These are phyloP conservation scores for Metopia argyrocephala DNA, from an alignment of 2,888 invertebrate genomes.

Conservation along the genomic window DNA sequence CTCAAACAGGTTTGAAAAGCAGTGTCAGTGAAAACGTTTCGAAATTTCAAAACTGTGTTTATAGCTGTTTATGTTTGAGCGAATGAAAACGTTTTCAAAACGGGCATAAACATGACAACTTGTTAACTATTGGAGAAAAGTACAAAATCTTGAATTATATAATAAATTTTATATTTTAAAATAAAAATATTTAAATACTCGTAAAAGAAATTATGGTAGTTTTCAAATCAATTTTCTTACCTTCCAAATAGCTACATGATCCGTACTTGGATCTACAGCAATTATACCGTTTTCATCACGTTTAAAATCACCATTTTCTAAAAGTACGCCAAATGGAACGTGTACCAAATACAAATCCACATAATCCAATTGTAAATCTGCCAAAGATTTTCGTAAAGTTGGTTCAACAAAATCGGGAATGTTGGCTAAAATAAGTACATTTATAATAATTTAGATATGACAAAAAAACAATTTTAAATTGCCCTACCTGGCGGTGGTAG, in stretches of 20 bases:
- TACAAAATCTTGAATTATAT: too few species aligned
- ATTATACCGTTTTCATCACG: conserved; percentile 83
- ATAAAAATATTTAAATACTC: conserved; percentile 17
- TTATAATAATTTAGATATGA: neutral
- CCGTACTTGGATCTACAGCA: conserved; percentile 82
- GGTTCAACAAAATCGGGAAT: conserved; percentile 83
- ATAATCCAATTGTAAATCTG: conserved; percentile 87
- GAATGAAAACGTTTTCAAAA: too few species aligned
- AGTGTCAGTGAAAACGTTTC: too few species aligned
- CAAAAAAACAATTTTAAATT: neutral
- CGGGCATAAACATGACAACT: too few species aligned
- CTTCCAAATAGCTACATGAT: conserved; percentile 88
- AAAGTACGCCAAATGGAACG: conserved; percentile 84
- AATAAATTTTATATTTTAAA: too few species aligned
- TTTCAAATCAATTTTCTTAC: conserved; percentile 74
- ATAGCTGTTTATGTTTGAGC: too few species aligned
- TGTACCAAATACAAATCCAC: conserved; percentile 91
- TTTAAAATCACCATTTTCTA: conserved; percentile 83
- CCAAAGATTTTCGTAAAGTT: conserved; percentile 83
- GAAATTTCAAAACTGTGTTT: too few species aligned
- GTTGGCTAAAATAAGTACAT: conserved; percentile 78
- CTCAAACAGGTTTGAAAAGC: too few species aligned
- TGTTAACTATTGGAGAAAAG: too few species aligned
- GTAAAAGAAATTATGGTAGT: neutral
- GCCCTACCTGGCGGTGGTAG: conserved; percentile 82